phyloP scores from a whole-genome alignment of 2,888 invertebrate species.

The Ethmia dodecea region DNA sequence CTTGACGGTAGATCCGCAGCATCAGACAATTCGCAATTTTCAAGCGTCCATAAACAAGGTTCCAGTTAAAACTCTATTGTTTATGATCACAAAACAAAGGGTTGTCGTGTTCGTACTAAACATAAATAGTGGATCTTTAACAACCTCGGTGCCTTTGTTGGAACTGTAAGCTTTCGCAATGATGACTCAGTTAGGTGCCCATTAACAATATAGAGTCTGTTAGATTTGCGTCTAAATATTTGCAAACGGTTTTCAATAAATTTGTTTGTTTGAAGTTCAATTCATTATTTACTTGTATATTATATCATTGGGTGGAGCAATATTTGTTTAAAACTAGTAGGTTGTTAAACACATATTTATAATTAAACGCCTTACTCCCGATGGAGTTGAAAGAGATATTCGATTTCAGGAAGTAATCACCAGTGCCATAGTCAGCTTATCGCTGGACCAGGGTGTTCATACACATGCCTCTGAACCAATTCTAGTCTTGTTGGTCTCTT shows the following conservation, averaged over 20 bases:
- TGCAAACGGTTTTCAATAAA: neutral
- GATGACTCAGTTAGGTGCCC: constrained; percentile 42
- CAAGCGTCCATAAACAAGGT: constrained; percentile 39
- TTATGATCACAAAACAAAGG: constrained; percentile 44
- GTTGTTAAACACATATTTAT: too few species aligned
- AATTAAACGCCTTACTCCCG: too few species aligned
- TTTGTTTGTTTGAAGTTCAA: too few species aligned
- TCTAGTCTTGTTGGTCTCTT: too few species aligned
- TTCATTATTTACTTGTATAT: too few species aligned
- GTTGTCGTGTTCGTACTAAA: constrained; percentile 43
- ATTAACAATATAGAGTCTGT: neutral
- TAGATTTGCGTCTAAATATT: neutral
- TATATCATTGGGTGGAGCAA: too few species aligned
- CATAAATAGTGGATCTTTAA: constrained; percentile 45
- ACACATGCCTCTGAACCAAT: too few species aligned
- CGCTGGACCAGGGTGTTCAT: too few species aligned
- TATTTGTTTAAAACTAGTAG: too few species aligned
- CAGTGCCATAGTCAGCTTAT: too few species aligned
- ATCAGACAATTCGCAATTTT: constrained; percentile 33
- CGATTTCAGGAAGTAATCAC: too few species aligned
- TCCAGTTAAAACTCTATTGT: constrained; percentile 38
- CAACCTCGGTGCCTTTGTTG: constrained; percentile 33
- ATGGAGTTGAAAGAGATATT: too few species aligned
- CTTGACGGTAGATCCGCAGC: constrained; percentile 22
- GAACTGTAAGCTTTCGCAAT: constrained; percentile 49